Percentiles rank a stretch among this genome's conserved stretches.
These are phyloP conservation scores for Metopolophium dirhodum DNA, from an alignment of 1,140 invertebrate species.

Conservation along the genomic window DNA sequence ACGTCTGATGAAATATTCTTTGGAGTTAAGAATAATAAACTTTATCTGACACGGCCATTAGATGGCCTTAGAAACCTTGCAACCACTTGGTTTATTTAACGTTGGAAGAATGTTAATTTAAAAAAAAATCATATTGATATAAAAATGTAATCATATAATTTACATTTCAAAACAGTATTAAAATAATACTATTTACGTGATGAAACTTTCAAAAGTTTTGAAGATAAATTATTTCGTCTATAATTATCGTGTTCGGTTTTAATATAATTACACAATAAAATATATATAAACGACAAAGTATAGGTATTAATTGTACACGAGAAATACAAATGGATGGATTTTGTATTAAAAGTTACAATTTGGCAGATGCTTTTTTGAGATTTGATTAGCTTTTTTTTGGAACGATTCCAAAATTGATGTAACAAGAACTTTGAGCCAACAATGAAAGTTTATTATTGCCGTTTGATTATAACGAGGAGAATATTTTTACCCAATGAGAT, in stretches of 20 bases:
- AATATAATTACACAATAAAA: neutral
- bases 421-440: slow-evolving; percentile 31
- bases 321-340: neutral
- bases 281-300: no score
- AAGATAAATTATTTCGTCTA: neutral
- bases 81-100: neutral
- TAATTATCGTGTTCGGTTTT: neutral
- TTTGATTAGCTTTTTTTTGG: slow-evolving; percentile 52
- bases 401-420: slow-evolving; percentile 13
- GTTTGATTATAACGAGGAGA: neutral
- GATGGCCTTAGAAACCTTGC: neutral
- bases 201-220: neutral
- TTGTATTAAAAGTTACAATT: slow-evolving; percentile 37
- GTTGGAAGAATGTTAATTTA: neutral
- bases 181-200: neutral
- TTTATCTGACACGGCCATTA: neutral
- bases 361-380: slow-evolving; percentile 45
- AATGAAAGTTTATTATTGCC: slow-evolving; percentile 47
- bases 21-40: neutral
- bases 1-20: neutral
- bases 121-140: neutral
- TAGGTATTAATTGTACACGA: neutral
- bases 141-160: neutral
- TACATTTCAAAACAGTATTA: neutral
- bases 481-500: slow-evolving; percentile 20